A percentile compares a stretch with the other conserved stretches of the same genome.
These are phyloP conservation scores for Dasyurus viverrinus DNA, from an alignment of 2,113 vertebrate genomes.

Conservation along the genomic window DNA sequence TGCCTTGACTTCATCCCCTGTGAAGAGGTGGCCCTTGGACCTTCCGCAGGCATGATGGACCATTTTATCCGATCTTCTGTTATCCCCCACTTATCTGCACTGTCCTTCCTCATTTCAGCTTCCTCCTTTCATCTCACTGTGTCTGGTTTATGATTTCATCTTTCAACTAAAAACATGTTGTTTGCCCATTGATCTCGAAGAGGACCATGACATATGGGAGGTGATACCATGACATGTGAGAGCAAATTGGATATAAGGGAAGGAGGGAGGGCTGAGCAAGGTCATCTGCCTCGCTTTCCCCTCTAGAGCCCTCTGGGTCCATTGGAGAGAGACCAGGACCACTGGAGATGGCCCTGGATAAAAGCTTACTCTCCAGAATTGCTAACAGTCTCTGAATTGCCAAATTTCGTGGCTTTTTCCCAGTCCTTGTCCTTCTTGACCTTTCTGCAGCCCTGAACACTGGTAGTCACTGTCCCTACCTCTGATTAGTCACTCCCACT, in stretches of 20 bases:
- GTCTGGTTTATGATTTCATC: neutral
- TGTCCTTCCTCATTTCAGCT: too few species aligned
- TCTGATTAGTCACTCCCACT: neutral
- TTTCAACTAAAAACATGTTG: neutral
- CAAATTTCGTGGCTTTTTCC: neutral
- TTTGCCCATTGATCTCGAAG: too few species aligned
- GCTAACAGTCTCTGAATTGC: neutral
- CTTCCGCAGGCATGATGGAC: neutral
- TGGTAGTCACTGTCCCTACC: neutral
- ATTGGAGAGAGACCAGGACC: too few species aligned
- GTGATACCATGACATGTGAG: too few species aligned
- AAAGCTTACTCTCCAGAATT: neutral
- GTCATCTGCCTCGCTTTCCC: too few species aligned
- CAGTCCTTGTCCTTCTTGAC: neutral
- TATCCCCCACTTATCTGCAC: neutral
- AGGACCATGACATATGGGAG: too few species aligned
- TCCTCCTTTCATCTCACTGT: neutral
- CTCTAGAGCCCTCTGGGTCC: too few species aligned
- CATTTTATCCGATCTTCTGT: neutral
- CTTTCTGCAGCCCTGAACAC: neutral
- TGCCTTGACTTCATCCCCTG: too few species aligned
- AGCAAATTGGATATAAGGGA: too few species aligned
- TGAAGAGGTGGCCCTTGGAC: neutral
- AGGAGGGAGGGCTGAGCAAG: too few species aligned
- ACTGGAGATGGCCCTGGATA: too few species aligned